These are phyloP conservation scores for Gonioctena quinquepunctata DNA, from an alignment of 1,140 invertebrate genomes.

Conservation along the genomic window DNA sequence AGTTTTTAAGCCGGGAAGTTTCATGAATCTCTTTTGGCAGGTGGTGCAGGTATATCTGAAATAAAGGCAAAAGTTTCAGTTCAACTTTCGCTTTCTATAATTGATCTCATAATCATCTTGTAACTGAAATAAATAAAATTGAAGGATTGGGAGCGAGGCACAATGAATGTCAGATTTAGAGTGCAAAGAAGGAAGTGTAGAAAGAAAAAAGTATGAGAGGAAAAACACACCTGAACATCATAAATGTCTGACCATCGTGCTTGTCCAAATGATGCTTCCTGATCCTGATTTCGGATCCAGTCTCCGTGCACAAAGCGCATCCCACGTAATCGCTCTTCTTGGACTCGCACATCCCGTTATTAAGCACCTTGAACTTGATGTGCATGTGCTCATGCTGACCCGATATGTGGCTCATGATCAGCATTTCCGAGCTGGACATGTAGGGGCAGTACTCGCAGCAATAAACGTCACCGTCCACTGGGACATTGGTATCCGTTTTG, in stretches of 20 bases:
- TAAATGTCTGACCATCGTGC: constrained; percentile 9
- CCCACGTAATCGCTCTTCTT: constrained; percentile 5
- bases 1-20: constrained; percentile 8
- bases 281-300: constrained; percentile 26
- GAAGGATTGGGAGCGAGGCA: too few species aligned
- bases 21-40: constrained; percentile 26
- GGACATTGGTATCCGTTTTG: constrained; percentile 19
- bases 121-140: too few species aligned
- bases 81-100: too few species aligned
- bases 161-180: too few species aligned
- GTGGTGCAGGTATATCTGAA: constrained; percentile 31
- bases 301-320: constrained; percentile 28
- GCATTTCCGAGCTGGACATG: constrained; percentile 14
- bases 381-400: constrained; percentile 6
- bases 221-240: background rate
- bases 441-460: constrained; percentile 28
- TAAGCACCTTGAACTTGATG: constrained; percentile 24
- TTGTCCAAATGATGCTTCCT: constrained; percentile 22
- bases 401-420: constrained; percentile 7
- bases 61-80: too few species aligned
- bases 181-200: too few species aligned
- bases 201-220: too few species aligned
- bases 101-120: too few species aligned
- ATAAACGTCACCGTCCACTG: constrained; percentile 21
- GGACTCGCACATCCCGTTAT: constrained; percentile 15